Evolutionary conservation across 23 tunicate genomes (phyloP), one percentile per base, ranked within the genome.

Genomic region (Styela plicata): DNA sequence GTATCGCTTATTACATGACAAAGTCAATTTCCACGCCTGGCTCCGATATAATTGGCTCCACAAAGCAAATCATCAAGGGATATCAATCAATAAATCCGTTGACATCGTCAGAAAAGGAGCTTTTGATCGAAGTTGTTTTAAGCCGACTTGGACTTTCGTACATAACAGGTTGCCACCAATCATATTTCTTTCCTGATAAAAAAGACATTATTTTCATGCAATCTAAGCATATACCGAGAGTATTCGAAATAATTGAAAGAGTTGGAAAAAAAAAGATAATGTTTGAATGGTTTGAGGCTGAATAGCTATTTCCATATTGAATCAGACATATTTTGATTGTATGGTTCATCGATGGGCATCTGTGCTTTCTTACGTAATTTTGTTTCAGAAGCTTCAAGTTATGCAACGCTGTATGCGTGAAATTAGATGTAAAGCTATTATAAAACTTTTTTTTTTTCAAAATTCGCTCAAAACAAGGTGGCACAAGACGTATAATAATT

Each of bases 1-100:
- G 80, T 80, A 80, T 86, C 69, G 90, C 90, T 80, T 86, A 86
- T 64, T 64, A 69, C 80, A 80, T 86, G 85, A 80, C 85, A 62
- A 70, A 73, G 29, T 26, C 85, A 5, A 66, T 70, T n/a, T 44
- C 65, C 13, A n/a, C 28, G 26, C 62, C 52, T 22, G 20, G 26
- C 2, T 73, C 33, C 57, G 90, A 86, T 63, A 33, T 63, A 23
- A 1, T 80, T 35, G 22, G 34, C 2, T 44, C 70, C 19, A 53
- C 85, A 3, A 32, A 35, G 29, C 33, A 62, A 3, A 69, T 86
- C 3, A 62, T 86, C 24, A 28, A 0, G 24, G 85, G 85, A 24
- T 86, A 70, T 33, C 69, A 36, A 52, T 20, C 53, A 10, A 33
- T 31, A n/a, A 73, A 36, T 63, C 80, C 85, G 2, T 63, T 86